A percentile compares a stretch with the other conserved stretches of the same genome.
Conservation (phyloP, 2,797 vertebrate genomes). For the Xiphophorus birchmanni region DNA sequence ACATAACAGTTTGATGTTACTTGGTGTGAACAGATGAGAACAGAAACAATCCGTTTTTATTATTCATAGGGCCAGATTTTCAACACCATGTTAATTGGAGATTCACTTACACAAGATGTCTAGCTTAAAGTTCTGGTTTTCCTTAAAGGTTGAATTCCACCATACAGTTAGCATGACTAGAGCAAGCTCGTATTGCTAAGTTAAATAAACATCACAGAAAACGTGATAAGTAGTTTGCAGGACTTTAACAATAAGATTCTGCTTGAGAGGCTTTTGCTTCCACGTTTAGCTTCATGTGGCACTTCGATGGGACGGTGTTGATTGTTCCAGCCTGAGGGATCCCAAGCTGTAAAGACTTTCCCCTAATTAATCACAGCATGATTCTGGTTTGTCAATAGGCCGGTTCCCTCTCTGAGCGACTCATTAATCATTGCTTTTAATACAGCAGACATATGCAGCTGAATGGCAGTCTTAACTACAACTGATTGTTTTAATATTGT, state of each 20-base stretch:
- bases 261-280: background rate
- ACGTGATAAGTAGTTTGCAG: background rate
- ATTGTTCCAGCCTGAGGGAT: slow-evolving; percentile 61
- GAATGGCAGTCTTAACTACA: slow-evolving; percentile 25
- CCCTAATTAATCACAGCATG: slow-evolving; percentile 57
- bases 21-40: slow-evolving; percentile 68
- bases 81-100: slow-evolving; percentile 72
- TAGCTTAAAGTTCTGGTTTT: background rate
- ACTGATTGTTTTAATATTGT: slow-evolving; percentile 48
- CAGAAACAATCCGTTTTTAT: slow-evolving; percentile 49
- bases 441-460: slow-evolving; percentile 36
- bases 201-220: background rate
- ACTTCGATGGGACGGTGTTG: slow-evolving; percentile 63
- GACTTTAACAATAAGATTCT: background rate
- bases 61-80: slow-evolving; percentile 62
- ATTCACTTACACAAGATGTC: slow-evolving; percentile 15
- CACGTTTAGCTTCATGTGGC: slow-evolving; percentile 12
- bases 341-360: slow-evolving; percentile 15
- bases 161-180: background rate
- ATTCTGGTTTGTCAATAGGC: slow-evolving; percentile 58
- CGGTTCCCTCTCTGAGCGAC: slow-evolving; percentile 33
- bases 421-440: slow-evolving; percentile 77
- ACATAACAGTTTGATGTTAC: slow-evolving; percentile 59
- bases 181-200: background rate
- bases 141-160: background rate